A percentile compares a stretch with the other conserved stretches of the same genome.
Evolutionary conservation across 2,888 invertebrate species (phyloP).

Genomic region (Lycaena phlaeas): DNA sequence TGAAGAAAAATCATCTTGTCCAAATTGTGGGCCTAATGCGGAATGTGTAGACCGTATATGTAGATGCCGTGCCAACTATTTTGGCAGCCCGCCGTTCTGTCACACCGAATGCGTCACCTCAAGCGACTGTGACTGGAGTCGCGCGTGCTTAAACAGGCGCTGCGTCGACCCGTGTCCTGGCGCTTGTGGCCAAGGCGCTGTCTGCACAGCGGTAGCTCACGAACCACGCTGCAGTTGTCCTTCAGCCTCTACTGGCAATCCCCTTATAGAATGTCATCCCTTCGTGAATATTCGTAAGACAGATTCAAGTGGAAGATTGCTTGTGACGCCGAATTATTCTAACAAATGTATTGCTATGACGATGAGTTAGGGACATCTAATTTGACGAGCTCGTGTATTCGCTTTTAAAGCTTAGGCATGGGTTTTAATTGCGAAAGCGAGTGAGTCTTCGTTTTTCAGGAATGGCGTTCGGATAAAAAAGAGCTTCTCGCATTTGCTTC

Average conservation of each 20-base stretch:
- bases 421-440: slow-evolving; percentile 63
- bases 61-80: slow-evolving; percentile 77
- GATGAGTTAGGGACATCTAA: slow-evolving; percentile 9
- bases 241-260: slow-evolving; percentile 79
- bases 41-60: slow-evolving; percentile 80
- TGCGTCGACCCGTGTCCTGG: slow-evolving; percentile 84
- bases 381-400: slow-evolving; percentile 44
- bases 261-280: slow-evolving; percentile 78
- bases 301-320: slow-evolving; percentile 54
- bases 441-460: slow-evolving; percentile 25
- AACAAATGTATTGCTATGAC: slow-evolving; percentile 19
- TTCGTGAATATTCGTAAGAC: slow-evolving; percentile 65
- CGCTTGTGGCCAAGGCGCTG: slow-evolving; percentile 81
- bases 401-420: slow-evolving; percentile 71
- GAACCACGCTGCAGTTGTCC: slow-evolving; percentile 80
- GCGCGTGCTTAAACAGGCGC: slow-evolving; percentile 79
- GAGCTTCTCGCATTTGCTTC: slow-evolving; percentile 42
- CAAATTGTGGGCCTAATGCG: slow-evolving; percentile 83
- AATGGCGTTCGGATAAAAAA: slow-evolving; percentile 17
- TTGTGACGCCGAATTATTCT: slow-evolving; percentile 22
- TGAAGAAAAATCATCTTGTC: slow-evolving; percentile 70
- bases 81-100: slow-evolving; percentile 83
- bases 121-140: slow-evolving; percentile 79
- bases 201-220: slow-evolving; percentile 80
- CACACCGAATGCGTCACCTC: slow-evolving; percentile 81